Conservation (phyloP, 2,113 vertebrate species). For the Choloepus hoffmanni region DNA sequence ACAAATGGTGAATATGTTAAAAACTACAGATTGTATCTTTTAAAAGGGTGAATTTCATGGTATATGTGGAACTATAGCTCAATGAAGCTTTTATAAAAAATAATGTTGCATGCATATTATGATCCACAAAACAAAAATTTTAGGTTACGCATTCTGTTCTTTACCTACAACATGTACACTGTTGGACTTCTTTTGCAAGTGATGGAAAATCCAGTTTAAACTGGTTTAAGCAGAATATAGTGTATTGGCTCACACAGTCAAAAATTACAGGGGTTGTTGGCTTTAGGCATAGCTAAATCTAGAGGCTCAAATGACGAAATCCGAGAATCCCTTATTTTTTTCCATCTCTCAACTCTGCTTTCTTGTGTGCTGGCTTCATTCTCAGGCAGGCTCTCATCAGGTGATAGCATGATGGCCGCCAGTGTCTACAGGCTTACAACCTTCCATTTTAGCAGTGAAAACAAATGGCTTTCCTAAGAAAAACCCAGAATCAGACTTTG, state of each 20-base stretch:
- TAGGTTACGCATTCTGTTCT: conserved; percentile 27
- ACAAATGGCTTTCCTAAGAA: neutral
- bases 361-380: neutral
- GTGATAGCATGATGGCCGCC: neutral
- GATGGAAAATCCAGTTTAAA: conserved; percentile 60
- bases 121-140: conserved; percentile 22
- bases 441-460: neutral
- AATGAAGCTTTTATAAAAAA: neutral
- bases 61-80: too few species aligned
- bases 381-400: neutral
- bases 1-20: neutral
- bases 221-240: conserved; percentile 49
- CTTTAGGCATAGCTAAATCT: conserved; percentile 16
- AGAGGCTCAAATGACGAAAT: conserved; percentile 17
- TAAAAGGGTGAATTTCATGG: neutral
- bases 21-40: neutral
- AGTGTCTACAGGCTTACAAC: neutral
- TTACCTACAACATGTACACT: neutral
- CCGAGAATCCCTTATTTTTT: neutral
- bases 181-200: conserved; percentile 56
- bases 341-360: neutral
- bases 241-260: neutral
- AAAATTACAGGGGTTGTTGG: conserved; percentile 55
- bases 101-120: neutral
- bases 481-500: conserved; percentile 21